Evolutionary conservation across 92 coral and sea anemone species (phyloP), one percentile per base, ranked within the genome.

Genomic region (Bergia puertoricense): DNA sequence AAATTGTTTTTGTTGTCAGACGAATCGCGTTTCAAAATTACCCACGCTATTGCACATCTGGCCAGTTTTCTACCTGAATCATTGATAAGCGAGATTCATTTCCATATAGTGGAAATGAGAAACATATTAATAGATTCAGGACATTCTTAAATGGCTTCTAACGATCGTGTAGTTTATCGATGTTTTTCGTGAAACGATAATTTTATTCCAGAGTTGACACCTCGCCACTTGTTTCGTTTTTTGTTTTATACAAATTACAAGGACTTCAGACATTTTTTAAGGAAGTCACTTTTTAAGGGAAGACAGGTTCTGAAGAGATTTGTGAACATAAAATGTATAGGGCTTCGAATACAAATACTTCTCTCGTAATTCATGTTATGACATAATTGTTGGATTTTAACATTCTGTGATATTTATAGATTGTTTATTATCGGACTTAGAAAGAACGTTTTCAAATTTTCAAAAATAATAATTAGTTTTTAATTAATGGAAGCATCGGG

Each of bases 31-130:
- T 54, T 18, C 57, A 18, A 50, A 39, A 23, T 30, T 30, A 38
- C 85, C 85, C 50, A 16, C 44, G 38, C 18, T 15, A 15, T 37
- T 67, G 59, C 85, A 54, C 85, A 80, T 80, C 71, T 80, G 82
- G 65, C 20, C 82, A 23, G 82, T 56, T 80, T 80, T 38, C 30
- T 80, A 18, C 46, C 38, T 22, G 65, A 78, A 78, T 16, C 44
- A 18, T 36, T 22, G 43, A 78, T 22, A 20, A 78, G 8, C 40
- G 14, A 30, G 43, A 62, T 56, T 54, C 9, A 30, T 80, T 62
- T 80, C 43, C 44, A 30, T 51, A 5, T 38, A 37, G 43, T 30
- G 30, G 40, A 48, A 83, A 14, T 67, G 54, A 79, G 69, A 10
- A 50, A 2, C 54, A 68, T 67, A 30, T 30, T 30, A 68, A 83